These are phyloP conservation scores for Luidia sarsii DNA, from an alignment of 53 echinoderm and acorn worm genomes.

Conservation along the genomic window DNA sequence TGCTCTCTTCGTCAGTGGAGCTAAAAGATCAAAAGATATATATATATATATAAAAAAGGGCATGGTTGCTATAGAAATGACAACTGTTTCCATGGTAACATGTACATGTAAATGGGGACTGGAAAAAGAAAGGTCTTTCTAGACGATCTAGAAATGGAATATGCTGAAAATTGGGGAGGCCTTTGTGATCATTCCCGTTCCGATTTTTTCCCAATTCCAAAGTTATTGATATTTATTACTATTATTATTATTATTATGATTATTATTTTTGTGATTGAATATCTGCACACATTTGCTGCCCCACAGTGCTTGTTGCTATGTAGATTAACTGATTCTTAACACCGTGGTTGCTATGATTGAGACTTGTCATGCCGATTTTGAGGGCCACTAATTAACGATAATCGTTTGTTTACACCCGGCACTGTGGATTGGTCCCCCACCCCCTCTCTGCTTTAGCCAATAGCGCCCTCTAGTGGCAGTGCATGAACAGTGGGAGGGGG, in stretches of 20 bases:
- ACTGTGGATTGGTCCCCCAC: slow-evolving; percentile 29
- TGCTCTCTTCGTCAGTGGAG: too few relatives aligned
- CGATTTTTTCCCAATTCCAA: not conserved
- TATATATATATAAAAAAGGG: too few relatives aligned
- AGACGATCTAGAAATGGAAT: too few relatives aligned
- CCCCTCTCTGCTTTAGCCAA: not conserved
- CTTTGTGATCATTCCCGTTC: slow-evolving; percentile 1
- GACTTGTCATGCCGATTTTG: slow-evolving; percentile 43
- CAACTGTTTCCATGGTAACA: slow-evolving; percentile 11
- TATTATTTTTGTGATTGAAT: slow-evolving; percentile 19
- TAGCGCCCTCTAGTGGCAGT: slow-evolving; percentile 25
- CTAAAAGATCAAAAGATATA: too few relatives aligned
- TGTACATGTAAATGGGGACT: not conserved
- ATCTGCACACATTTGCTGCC: slow-evolving; percentile 41
- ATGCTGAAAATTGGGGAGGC: slow-evolving; percentile 7
- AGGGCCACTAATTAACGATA: slow-evolving; percentile 46
- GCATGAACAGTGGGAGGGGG: slow-evolving; percentile 28
- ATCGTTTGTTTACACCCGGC: not conserved
- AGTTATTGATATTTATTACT: not conserved
- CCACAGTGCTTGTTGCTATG: slow-evolving; percentile 47
- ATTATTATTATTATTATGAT: not conserved
- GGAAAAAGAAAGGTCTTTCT: too few relatives aligned
- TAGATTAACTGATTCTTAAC: slow-evolving; percentile 49
- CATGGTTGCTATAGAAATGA: slow-evolving; percentile 16
- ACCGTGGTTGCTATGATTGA: slow-evolving; percentile 31